A percentile compares a stretch with the other conserved stretches of the same genome.
Evolutionary conservation across 2,113 vertebrate species (phyloP).

Genomic region (Cephalophus harveyi): DNA sequence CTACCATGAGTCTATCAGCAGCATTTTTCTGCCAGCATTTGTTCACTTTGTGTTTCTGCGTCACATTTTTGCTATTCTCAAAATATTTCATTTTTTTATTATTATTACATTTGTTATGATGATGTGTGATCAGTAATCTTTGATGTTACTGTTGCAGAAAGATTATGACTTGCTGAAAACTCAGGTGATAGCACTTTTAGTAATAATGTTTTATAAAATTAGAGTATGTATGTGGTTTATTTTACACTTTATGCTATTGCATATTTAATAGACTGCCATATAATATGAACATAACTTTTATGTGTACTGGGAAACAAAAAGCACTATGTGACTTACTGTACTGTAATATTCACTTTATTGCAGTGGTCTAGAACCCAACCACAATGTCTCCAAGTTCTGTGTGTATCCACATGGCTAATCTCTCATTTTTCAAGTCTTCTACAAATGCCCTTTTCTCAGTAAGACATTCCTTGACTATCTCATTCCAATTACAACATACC

Average conservation of each 20-base stretch:
- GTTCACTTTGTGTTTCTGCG: neutral
- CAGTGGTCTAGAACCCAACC: neutral
- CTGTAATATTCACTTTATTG: neutral
- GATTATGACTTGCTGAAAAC: neutral
- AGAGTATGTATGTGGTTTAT: neutral
- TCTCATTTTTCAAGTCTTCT: neutral
- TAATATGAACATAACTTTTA: neutral
- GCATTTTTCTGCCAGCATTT: neutral
- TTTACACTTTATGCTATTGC: neutral
- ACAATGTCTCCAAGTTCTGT: neutral
- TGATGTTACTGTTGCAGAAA: neutral
- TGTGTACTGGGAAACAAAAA: neutral
- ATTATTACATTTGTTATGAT: neutral
- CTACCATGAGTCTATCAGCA: neutral
- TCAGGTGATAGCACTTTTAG: neutral
- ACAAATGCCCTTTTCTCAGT: neutral
- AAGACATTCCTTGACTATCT: neutral
- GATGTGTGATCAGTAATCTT: neutral
- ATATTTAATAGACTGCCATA: neutral
- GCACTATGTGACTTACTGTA: neutral
- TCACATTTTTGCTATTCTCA: neutral
- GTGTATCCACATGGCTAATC: neutral
- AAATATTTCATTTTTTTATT: neutral
- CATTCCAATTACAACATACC: neutral
- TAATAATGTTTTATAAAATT: neutral